Evolutionary conservation across 2,888 invertebrate species (phyloP), one percentile per base, ranked within the genome.

Genomic region (Drosophila pegasa): DNA sequence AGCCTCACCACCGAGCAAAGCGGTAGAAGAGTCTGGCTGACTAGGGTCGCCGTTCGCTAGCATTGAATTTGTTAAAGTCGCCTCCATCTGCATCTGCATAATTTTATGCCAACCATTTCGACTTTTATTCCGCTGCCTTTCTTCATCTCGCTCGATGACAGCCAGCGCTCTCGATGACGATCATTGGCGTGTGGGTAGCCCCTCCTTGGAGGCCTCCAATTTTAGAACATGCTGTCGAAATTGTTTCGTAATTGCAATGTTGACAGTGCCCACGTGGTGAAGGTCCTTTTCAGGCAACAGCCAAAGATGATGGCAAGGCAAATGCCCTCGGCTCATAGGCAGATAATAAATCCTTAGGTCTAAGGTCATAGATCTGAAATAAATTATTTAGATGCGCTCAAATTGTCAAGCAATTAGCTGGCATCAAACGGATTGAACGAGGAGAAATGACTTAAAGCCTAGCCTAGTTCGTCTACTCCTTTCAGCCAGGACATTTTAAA

Each of bases 211-310:
- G 25, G 33, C 54, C 25, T 73, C 58, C 82, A 75, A 82, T 82
- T 84, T 73, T 64, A 71, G 69, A 74, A 80, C 86, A 85, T 80
- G 83, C 78, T 85, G 79, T 85, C 80, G 83, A 87, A 85, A 87
- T 87, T 85, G 88, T 80, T 87, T 87, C 86, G 88, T 85, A 85
- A 85, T 85, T 85, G 84, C 84, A 78, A 69, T 78, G 87, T 72
- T 87, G 84, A 76, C 84, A 78, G 76, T 78, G 67, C 74, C 74
- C 67, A 63, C 74, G 71, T 73, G 70, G 61, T 50, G 55, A 33
- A 67, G 68, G 61, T 72, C 75, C 72, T 74, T 35, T 16, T 16
- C 40, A 37, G 47, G 29, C 40, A 22, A 10, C 33, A 35, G 10
- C 22, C 9, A 22, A 47, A 35, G 12, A n/a, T 41, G 54, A 16